These are phyloP conservation scores for Tethya wilhelma DNA, from an alignment of 37 sponge, comb jelly and placozoan genomes.

Conservation along the genomic window DNA sequence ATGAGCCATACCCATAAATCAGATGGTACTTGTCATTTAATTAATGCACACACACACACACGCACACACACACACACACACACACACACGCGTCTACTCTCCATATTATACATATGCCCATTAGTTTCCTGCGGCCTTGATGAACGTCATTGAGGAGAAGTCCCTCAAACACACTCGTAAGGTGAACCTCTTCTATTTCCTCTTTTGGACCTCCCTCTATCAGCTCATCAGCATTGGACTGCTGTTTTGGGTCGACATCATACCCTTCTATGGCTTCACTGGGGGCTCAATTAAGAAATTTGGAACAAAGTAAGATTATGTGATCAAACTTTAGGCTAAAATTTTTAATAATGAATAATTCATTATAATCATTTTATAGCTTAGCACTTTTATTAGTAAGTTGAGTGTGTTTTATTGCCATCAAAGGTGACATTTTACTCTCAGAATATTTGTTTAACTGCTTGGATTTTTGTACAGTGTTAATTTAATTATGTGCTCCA, in stretches of 20 bases:
- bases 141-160: slow-evolving; percentile 80
- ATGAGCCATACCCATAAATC: too few species aligned
- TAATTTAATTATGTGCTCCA: too few species aligned
- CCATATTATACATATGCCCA: too few species aligned
- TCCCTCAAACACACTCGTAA: slow-evolving; percentile 61
- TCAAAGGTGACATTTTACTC: too few species aligned
- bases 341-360: neutral
- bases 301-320: slow-evolving; percentile 61
- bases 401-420: too few species aligned
- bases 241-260: slow-evolving; percentile 75
- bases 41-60: neutral
- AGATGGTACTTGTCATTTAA: neutral
- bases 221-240: slow-evolving; percentile 49
- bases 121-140: slow-evolving; percentile 73
- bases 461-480: too few species aligned
- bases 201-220: slow-evolving; percentile 71
- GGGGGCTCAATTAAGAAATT: slow-evolving; percentile 37
- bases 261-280: slow-evolving; percentile 62
- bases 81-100: too few species aligned
- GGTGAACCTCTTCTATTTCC: slow-evolving; percentile 69
- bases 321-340: neutral
- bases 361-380: too few species aligned
- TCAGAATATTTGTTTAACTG: too few species aligned
- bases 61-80: neutral
- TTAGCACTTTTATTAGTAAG: too few species aligned